These are phyloP conservation scores for Cyphomyrmex costatus DNA, from an alignment of 1,140 invertebrate genomes.

Conservation along the genomic window DNA sequence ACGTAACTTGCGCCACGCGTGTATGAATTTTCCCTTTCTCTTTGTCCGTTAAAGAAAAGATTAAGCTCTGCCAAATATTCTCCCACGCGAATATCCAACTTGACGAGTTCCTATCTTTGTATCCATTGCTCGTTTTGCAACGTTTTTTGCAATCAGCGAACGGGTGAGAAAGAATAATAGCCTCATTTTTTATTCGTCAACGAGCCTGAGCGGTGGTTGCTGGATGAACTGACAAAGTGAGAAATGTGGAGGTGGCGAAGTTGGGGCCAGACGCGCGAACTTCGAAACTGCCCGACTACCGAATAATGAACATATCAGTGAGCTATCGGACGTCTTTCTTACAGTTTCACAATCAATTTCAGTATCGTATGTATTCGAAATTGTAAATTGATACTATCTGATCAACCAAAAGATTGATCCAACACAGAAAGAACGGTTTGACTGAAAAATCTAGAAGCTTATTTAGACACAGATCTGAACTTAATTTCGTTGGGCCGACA, in stretches of 20 bases:
- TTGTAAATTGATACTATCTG: neutral
- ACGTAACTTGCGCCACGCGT: neutral
- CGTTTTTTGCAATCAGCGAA: conserved; percentile 69
- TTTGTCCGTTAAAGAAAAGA: conserved; percentile 22
- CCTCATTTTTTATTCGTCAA: conserved; percentile 72
- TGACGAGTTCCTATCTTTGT: conserved; percentile 42
- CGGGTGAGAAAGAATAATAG: conserved; percentile 76
- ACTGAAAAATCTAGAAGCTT: too few relatives aligned
- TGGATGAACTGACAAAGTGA: conserved; percentile 79
- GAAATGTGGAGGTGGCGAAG: conserved; percentile 68
- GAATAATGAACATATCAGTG: neutral
- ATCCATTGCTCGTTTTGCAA: conserved; percentile 11
- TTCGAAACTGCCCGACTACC: neutral
- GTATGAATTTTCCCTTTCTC: neutral
- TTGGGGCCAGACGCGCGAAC: conserved; percentile 17
- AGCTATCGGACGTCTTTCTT: conserved; percentile 1
- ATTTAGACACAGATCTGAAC: too few relatives aligned
- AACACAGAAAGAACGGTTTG: neutral
- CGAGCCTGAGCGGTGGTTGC: conserved; percentile 52
- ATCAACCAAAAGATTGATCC: neutral
- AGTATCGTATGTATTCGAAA: neutral
- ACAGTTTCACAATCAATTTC: neutral
- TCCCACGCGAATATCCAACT: conserved; percentile 19
- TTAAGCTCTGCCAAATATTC: conserved; percentile 46
- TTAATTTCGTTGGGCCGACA: too few relatives aligned